A percentile compares a stretch with the other conserved stretches of the same genome.
Conservation (phyloP, 2,113 vertebrate genomes). For the Noturus placidus region DNA sequence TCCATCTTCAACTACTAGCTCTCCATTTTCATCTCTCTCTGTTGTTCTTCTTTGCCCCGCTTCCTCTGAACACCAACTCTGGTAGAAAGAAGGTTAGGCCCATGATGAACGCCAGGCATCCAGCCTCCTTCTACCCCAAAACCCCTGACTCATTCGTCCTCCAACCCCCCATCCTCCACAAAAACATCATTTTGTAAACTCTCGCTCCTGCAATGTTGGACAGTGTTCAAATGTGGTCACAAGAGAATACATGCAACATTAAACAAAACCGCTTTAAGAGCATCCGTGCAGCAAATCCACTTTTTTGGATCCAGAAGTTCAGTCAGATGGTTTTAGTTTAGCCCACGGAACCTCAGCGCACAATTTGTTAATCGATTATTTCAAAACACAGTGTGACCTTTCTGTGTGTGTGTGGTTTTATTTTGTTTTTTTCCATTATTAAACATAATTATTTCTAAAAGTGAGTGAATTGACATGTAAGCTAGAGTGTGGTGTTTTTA, state of each 20-base stretch:
- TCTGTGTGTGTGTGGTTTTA: neutral
- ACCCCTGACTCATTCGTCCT: neutral
- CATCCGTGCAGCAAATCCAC: constrained; percentile 1
- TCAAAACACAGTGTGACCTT: constrained; percentile 14
- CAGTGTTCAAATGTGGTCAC: neutral
- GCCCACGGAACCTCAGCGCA: neutral
- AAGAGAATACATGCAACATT: neutral
- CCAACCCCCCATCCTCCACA: neutral
- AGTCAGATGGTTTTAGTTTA: constrained; percentile 30
- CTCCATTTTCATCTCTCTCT: neutral
- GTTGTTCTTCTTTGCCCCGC: neutral
- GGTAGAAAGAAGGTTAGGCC: neutral
- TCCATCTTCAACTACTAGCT: neutral
- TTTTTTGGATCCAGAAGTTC: constrained; percentile 12
- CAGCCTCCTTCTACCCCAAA: neutral
- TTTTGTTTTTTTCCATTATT: neutral
- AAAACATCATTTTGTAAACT: neutral
- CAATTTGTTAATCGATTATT: constrained; percentile 13
- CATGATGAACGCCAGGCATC: neutral
- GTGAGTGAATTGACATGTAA: neutral
- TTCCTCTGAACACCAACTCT: neutral
- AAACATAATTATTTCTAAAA: constrained; percentile 4
- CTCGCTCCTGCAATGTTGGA: neutral
- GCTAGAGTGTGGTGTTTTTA: neutral
- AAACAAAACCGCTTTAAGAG: neutral